Evolutionary conservation across 2,888 invertebrate species (phyloP).

Genomic region (Caenorhabditis virilis): DNA sequence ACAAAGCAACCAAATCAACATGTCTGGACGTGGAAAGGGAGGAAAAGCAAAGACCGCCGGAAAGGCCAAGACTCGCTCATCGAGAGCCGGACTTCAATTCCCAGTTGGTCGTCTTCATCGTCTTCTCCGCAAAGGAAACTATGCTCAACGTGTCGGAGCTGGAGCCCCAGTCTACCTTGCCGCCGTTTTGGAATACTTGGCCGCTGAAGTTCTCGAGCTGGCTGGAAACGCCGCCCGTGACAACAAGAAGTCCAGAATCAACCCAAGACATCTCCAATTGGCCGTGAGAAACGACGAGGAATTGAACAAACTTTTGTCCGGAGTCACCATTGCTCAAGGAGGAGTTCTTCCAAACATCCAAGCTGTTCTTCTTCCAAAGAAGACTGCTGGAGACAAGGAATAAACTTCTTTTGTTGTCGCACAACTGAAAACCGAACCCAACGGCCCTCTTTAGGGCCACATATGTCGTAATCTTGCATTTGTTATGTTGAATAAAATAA

Average conservation of each 20-base stretch:
- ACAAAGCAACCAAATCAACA: conserved; percentile 67
- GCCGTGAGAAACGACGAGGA: conserved; percentile 67
- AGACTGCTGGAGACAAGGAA: conserved; percentile 50
- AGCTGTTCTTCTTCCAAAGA: conserved; percentile 64
- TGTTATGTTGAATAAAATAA: too few relatives aligned
- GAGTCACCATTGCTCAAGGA: conserved; percentile 84
- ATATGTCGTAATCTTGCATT: too few relatives aligned
- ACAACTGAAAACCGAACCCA: conserved; percentile 42
- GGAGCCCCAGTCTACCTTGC: conserved; percentile 66
- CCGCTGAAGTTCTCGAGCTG: conserved; percentile 60
- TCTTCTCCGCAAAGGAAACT: conserved; percentile 64
- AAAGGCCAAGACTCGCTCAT: conserved; percentile 58
- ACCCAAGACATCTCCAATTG: conserved; percentile 68
- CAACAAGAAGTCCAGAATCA: conserved; percentile 72
- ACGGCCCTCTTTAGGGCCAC: conserved; percentile 63
- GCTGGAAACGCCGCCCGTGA: conserved; percentile 71
- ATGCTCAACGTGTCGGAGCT: conserved; percentile 64
- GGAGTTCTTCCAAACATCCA: conserved; percentile 75
- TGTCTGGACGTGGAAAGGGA: conserved; percentile 83
- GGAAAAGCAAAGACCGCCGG: conserved; percentile 73
- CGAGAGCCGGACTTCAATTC: conserved; percentile 67
- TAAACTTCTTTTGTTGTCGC: conserved; percentile 3
- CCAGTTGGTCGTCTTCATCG: conserved; percentile 68
- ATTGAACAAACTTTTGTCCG: conserved; percentile 69
- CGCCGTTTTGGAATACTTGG: conserved; percentile 64